Conservation (phyloP, 2,888 invertebrate genomes). For the Eupsilia transversa region DNA sequence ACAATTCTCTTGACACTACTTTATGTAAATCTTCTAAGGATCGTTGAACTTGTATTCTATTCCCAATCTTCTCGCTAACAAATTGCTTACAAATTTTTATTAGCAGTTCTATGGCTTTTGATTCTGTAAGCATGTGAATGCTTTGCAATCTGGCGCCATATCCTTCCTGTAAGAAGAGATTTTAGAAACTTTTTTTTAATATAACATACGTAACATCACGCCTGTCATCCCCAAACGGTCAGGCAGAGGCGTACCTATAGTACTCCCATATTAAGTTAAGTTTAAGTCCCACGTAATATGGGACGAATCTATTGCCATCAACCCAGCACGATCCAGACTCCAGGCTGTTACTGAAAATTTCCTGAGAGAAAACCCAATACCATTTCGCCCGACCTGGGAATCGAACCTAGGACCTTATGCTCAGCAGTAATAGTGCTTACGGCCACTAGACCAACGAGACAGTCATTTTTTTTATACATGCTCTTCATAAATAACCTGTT, state of each 20-base stretch:
- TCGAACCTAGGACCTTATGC: not conserved
- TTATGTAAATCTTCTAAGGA: conserved; percentile 66
- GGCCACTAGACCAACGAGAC: no score
- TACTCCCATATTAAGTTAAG: not conserved
- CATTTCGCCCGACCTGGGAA: not conserved
- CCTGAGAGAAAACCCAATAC: not conserved
- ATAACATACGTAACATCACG: no score
- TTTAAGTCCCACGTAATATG: not conserved
- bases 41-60: conserved; percentile 67
- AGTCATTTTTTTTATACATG: no score
- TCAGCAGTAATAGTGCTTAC: not conserved
- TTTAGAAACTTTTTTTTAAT: not conserved
- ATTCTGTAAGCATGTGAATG: conserved; percentile 73
- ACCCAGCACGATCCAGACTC: not conserved
- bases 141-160: conserved; percentile 71
- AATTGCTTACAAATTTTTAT: conserved; percentile 72
- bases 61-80: conserved; percentile 71
- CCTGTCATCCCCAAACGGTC: no score
- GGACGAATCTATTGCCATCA: not conserved
- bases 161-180: conserved; percentile 68
- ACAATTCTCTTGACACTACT: conserved; percentile 65
- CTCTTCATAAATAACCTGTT: no score
- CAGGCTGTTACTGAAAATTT: not conserved
- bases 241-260: no score
- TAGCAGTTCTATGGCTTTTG: conserved; percentile 73